A percentile compares a stretch with the other conserved stretches of the same genome.
Conservation (phyloP, 2,113 vertebrate genomes). For the Meleagris gallopavo region DNA sequence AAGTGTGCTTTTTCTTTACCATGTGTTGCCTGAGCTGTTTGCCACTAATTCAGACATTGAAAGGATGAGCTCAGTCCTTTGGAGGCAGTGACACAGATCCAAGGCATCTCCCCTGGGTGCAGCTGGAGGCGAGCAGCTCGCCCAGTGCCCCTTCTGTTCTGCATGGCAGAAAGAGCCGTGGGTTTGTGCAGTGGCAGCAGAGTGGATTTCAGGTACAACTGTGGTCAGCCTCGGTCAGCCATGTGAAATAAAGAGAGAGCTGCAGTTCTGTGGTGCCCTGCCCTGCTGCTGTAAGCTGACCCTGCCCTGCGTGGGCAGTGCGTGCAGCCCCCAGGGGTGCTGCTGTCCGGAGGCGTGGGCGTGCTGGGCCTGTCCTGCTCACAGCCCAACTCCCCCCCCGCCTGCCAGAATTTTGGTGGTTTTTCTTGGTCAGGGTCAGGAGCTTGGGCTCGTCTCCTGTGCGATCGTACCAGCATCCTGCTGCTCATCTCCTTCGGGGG, state of each 20-base stretch:
- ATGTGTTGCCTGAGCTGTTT: not conserved
- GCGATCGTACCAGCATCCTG: accelerated
- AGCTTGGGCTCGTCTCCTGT: not conserved
- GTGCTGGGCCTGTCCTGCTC: not conserved
- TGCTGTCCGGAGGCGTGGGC: accelerated
- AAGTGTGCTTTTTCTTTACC: not conserved
- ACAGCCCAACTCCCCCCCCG: not conserved
- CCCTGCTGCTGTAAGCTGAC: not conserved
- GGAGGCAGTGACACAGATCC: not conserved
- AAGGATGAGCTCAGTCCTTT: not conserved
- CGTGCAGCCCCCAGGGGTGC: not conserved
- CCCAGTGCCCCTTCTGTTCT: accelerated
- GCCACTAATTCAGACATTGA: not conserved
- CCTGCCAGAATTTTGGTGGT: not conserved
- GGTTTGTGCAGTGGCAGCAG: not conserved
- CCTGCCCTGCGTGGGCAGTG: not conserved
- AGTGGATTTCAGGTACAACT: not conserved
- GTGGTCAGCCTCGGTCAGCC: not conserved
- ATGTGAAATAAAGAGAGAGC: not conserved
- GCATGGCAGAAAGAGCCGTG: not conserved
- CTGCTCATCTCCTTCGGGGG: not conserved
- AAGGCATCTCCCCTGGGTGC: not conserved
- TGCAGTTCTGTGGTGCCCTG: accelerated
- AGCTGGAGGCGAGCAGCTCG: not conserved
- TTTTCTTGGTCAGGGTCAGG: not conserved